Evolutionary conservation across 1,140 invertebrate species (phyloP).

Genomic region (Zaprionus inermis): DNA sequence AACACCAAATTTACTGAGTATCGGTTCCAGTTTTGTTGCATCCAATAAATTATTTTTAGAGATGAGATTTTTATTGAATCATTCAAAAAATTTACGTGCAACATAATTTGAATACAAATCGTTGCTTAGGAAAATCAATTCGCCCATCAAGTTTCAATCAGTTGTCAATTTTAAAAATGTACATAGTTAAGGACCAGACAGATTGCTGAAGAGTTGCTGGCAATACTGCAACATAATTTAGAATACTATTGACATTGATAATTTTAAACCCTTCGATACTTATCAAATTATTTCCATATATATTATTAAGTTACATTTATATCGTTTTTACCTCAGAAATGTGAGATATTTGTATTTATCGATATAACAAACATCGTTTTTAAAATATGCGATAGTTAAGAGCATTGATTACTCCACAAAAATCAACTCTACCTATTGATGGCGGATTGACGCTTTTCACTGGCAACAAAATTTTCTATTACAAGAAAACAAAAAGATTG

Average conservation of each 20-base stretch:
- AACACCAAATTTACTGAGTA: too few species aligned
- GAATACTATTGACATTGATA: not conserved
- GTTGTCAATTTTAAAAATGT: too few species aligned
- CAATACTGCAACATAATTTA: not conserved
- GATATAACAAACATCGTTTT: constrained; percentile 30
- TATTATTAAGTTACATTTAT: not conserved
- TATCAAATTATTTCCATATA: not conserved
- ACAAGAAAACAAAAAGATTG: constrained; percentile 41
- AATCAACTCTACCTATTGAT: constrained; percentile 68
- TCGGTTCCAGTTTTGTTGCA: not conserved
- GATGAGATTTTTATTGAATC: not conserved
- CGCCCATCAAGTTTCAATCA: too few species aligned
- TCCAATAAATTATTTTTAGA: not conserved
- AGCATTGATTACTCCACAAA: constrained; percentile 17
- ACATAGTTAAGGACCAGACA: too few species aligned
- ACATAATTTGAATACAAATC: too few species aligned
- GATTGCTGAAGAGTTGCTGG: too few species aligned
- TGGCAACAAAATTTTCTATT: constrained; percentile 60
- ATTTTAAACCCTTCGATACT: not conserved
- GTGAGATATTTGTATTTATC: not conserved
- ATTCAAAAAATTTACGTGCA: not conserved
- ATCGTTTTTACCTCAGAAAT: not conserved
- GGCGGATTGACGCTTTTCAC: constrained; percentile 75
- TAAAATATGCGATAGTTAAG: constrained; percentile 15
- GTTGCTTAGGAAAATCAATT: too few species aligned